Evolutionary conservation across 2,888 invertebrate species (phyloP).

Genomic region (Prenolepis imparis): DNA sequence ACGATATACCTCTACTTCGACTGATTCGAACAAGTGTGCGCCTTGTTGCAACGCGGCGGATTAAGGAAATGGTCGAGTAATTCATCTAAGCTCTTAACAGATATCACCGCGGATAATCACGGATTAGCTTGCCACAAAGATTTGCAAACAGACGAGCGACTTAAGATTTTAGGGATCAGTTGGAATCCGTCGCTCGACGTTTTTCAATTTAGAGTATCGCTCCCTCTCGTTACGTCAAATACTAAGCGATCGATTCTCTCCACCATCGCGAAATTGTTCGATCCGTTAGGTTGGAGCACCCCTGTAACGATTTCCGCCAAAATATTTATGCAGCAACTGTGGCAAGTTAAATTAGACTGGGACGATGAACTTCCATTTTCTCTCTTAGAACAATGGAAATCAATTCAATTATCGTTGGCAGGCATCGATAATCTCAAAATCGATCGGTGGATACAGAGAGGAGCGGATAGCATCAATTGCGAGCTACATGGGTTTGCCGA

Average conservation of each 20-base stretch:
- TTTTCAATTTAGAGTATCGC: too few relatives aligned
- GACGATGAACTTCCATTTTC: not conserved
- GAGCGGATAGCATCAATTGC: not conserved
- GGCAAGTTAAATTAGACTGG: not conserved
- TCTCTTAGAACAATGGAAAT: not conserved
- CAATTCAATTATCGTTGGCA: not conserved
- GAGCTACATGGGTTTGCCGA: slow-evolving; percentile 8
- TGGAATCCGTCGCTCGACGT: too few relatives aligned
- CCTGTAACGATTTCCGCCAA: not conserved
- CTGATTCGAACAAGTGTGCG: not conserved
- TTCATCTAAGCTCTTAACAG: too few relatives aligned
- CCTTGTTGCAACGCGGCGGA: not conserved
- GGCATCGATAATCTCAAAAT: not conserved
- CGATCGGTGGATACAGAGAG: not conserved
- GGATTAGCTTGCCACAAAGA: too few relatives aligned
- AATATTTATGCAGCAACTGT: slow-evolving; percentile 5
- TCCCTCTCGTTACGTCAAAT: too few relatives aligned
- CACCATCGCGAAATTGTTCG: too few relatives aligned
- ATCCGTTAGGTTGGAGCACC: not conserved
- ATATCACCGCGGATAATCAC: too few relatives aligned
- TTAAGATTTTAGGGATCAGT: too few relatives aligned
- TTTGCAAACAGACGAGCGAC: too few relatives aligned
- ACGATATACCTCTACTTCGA: not conserved
- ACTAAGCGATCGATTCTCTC: too few relatives aligned
- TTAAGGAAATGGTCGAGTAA: too few relatives aligned